A percentile compares a stretch with the other conserved stretches of the same genome.
Evolutionary conservation across 1,140 invertebrate genomes (phyloP).

Genomic region (Apis cerana): DNA sequence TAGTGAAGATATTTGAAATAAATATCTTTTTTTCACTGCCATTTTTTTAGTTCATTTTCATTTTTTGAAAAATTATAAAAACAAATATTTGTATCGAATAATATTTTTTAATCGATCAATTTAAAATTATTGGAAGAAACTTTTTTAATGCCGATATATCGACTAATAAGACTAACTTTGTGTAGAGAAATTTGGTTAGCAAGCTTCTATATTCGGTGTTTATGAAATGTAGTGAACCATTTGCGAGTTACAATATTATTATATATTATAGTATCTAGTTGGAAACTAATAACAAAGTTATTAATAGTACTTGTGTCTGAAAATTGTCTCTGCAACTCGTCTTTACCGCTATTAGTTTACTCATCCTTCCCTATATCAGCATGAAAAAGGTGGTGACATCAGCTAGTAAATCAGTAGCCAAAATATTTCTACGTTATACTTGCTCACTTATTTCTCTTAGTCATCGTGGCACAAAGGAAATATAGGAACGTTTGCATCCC

Average conservation of each 20-base stretch:
- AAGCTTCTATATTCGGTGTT: not conserved
- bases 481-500: conserved; percentile 1
- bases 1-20: no score
- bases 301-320: not conserved
- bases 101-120: not conserved
- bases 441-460: not conserved
- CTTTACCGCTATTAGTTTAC: not conserved
- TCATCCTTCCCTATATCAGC: no score
- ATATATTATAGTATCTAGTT: not conserved
- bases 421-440: conserved; percentile 12
- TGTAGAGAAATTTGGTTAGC: not conserved
- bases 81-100: no score
- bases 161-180: not conserved
- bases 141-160: not conserved
- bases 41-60: no score
- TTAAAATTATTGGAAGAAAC: not conserved
- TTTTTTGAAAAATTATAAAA: no score
- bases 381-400: not conserved
- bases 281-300: not conserved
- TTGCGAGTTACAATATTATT: conserved; percentile 7
- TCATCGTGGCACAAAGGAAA: conserved; percentile 11
- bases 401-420: not conserved
- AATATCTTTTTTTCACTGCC: no score
- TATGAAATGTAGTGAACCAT: not conserved
- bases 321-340: no score